Evolutionary conservation across 1,140 invertebrate genomes (phyloP), one percentile per base, ranked within the genome.

Genomic region (Bombus balteatus): DNA sequence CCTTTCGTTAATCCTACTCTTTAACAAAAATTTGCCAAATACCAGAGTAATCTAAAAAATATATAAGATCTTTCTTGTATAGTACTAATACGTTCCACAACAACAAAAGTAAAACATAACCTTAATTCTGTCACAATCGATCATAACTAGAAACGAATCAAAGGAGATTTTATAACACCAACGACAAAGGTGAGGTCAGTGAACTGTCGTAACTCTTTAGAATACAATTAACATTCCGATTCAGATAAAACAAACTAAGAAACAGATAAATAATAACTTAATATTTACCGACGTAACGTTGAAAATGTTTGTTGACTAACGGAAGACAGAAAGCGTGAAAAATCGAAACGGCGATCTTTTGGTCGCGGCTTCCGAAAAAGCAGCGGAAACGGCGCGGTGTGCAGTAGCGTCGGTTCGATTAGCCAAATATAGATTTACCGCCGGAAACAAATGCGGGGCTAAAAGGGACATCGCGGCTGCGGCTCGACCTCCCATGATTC

Each of bases 391-490:
- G 85, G 37, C 78, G 77, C 62, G 32, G 37, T 47, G 71, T 78
- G 79, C 75, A 84, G 79, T 65, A 76, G 86, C 80, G 82, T 89
- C 87, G 81, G 57, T 91, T 93, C 92, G 92, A 94, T 94, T 92
- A 92, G 83, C 91, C 91, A 93, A 94, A 94, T 94, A 95, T 94
- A 94, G 93, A 94, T 94, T 94, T 94, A 94, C 93, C 85, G 81
- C 90, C 83, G 80, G 53, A 88, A 87, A 92, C 92, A 92, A 90
- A 62, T 62, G 74, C 43, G 41, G 39, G 39, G 71, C 85, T 62
- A 47, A 86, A 76, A 78, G 32, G 57, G 18, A 22, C 39, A 71
- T 59, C 39, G 13, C 41, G 22, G 39, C 43, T 15, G 15, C 15
- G 18, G 10, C 32, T 28, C 15, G 6, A 43, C 22, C 34, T 15